phyloP scores from a whole-genome alignment of 2,113 vertebrate genomes.

The Heterochromis multidens region DNA sequence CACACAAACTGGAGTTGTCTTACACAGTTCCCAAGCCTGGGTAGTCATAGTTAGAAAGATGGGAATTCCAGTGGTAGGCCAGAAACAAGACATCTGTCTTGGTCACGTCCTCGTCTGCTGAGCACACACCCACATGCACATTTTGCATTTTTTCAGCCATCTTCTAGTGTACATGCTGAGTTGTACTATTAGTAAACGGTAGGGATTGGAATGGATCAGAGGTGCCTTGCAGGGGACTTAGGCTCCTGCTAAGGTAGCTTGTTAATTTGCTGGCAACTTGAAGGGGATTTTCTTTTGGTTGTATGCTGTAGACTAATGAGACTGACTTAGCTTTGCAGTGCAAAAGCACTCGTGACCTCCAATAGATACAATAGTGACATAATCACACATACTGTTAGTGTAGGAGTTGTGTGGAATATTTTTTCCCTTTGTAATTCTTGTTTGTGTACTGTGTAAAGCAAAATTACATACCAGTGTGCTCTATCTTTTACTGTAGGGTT shows the following conservation, averaged over 20 bases:
- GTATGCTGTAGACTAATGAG: conserved; percentile 24
- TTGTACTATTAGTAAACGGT: conserved; percentile 43
- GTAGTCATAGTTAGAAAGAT: background rate
- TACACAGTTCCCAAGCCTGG: background rate
- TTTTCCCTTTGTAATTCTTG: background rate
- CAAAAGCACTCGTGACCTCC: background rate
- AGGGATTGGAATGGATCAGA: conserved; percentile 61
- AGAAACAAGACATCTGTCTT: background rate
- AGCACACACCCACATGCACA: background rate
- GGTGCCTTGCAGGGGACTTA: conserved; percentile 44
- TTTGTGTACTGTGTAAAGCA: background rate
- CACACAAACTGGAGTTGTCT: background rate
- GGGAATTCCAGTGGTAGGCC: background rate
- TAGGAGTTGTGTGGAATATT: background rate
- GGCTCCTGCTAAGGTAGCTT: conserved; percentile 44
- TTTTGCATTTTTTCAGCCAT: conserved; percentile 9
- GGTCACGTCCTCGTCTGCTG: background rate
- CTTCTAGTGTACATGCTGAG: conserved; percentile 34
- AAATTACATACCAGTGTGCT: background rate
- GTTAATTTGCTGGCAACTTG: conserved; percentile 31
- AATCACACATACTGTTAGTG: background rate
- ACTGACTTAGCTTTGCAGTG: conserved; percentile 17
- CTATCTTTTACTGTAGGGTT: background rate
- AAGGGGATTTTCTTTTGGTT: conserved; percentile 22
- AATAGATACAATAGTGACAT: background rate